A percentile compares a stretch with the other conserved stretches of the same genome.
Evolutionary conservation across 2,888 invertebrate species (phyloP).

Genomic region (Rapana venosa): DNA sequence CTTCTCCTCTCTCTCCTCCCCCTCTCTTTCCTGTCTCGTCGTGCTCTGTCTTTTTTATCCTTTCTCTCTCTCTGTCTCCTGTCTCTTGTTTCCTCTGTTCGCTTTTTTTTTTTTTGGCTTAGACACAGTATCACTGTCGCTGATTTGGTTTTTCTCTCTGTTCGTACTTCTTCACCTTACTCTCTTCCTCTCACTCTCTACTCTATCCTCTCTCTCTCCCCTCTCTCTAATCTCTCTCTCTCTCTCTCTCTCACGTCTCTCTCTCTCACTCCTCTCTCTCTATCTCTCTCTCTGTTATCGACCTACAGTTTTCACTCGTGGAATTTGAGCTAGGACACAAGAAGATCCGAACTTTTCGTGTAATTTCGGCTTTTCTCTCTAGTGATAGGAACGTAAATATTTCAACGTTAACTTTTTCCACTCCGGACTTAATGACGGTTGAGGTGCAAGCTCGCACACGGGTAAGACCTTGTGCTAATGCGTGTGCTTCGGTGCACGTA

Average conservation of each 20-base stretch:
- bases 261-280: neutral
- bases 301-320: neutral
- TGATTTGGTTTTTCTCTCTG: neutral
- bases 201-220: neutral
- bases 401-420: no score
- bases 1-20: neutral
- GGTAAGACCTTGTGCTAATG: no score
- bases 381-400: no score
- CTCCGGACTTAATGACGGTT: no score
- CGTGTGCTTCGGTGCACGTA: no score
- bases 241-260: neutral
- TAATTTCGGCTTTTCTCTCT: no score
- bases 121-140: no score
- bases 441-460: no score
- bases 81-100: neutral
- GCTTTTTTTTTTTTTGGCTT: neutral
- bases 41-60: neutral
- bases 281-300: conserved; percentile 18
- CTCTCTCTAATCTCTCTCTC: neutral
- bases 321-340: no score
- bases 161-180: neutral
- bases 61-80: neutral
- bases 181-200: neutral
- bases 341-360: no score
- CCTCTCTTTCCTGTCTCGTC: neutral